A percentile compares a stretch with the other conserved stretches of the same genome.
phyloP scores from a whole-genome alignment of 1,140 invertebrate species.

The Zaprionus taronus region DNA sequence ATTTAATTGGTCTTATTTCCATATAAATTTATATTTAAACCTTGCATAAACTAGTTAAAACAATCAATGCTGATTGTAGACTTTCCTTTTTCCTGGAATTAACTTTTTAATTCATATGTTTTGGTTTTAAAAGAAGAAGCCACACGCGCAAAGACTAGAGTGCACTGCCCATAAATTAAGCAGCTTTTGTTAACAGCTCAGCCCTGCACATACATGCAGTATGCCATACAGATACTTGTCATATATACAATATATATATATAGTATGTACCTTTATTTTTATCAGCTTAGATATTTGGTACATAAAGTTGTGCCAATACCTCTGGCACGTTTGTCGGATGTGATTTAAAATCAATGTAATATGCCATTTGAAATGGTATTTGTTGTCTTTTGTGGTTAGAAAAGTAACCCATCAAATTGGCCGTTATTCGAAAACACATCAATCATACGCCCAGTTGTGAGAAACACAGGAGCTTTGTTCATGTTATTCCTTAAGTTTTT shows the following conservation, averaged over 20 bases:
- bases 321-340: not conserved
- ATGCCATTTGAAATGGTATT: not conserved
- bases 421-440: conserved; percentile 36
- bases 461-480: not conserved
- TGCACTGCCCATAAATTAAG: not conserved
- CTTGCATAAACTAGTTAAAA: not conserved
- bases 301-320: not conserved
- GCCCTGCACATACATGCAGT: not conserved
- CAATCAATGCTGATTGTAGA: not conserved
- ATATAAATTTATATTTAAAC: not conserved
- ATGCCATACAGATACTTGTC: not conserved
- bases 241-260: not conserved
- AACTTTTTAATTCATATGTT: not conserved
- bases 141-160: not conserved
- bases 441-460: conserved; percentile 39
- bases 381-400: not conserved
- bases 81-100: not conserved
- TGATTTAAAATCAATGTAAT: conserved; percentile 24
- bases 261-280: not conserved
- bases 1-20: not conserved
- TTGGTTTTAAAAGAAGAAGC: not conserved
- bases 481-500: not conserved
- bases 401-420: conserved; percentile 15
- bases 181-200: not conserved
- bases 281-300: not conserved